phyloP scores from a whole-genome alignment of 2,888 invertebrate species.

The Tromatobia lineatoria region DNA sequence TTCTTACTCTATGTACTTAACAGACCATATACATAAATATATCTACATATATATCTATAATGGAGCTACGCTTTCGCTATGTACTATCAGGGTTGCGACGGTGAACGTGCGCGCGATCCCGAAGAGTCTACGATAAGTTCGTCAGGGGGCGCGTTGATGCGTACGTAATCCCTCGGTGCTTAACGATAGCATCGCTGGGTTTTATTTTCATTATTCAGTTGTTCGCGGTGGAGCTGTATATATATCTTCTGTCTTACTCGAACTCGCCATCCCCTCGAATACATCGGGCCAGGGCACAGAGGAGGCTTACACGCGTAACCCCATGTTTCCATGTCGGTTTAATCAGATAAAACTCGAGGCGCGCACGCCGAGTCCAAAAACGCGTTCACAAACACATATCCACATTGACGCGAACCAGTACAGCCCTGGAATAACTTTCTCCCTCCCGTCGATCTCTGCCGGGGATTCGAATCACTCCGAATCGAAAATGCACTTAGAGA shows the following conservation, averaged over 20 bases:
- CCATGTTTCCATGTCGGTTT: constrained; percentile 84
- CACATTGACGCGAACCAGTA: neutral
- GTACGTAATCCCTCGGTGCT: constrained; percentile 83
- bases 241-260: constrained; percentile 54
- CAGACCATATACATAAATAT: no score
- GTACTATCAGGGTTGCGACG: neutral
- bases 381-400: constrained; percentile 17
- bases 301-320: constrained; percentile 83
- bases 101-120: neutral
- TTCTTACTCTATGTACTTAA: neutral
- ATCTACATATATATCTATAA: no score
- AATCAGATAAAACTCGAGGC: constrained; percentile 82
- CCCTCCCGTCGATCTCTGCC: constrained; percentile 16
- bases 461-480: constrained; percentile 31
- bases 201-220: constrained; percentile 85
- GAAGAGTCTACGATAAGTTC: constrained; percentile 73
- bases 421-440: constrained; percentile 39
- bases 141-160: constrained; percentile 83
- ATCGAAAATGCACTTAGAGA: constrained; percentile 47
- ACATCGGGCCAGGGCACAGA: constrained; percentile 46
- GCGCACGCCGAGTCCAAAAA: constrained; percentile 53
- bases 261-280: constrained; percentile 59
- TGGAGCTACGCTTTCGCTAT: neutral
- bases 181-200: constrained; percentile 83
- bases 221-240: constrained; percentile 74